Percentiles rank a stretch among this genome's conserved stretches.
Evolutionary conservation across 2,888 invertebrate genomes (phyloP).

Genomic region (Eledona agricola): DNA sequence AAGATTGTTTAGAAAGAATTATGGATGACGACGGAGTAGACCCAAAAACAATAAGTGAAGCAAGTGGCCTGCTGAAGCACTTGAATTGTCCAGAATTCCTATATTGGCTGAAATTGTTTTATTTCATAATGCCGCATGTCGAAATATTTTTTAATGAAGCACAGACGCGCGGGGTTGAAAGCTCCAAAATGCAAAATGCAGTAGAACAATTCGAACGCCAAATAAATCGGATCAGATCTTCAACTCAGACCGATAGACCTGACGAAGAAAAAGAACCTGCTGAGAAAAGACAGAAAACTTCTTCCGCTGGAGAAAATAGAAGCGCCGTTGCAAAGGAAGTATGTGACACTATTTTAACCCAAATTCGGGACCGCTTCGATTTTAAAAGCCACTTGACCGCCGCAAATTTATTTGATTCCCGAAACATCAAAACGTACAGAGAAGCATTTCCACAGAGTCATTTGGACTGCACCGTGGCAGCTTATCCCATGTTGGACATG

Average conservation of each 20-base stretch:
- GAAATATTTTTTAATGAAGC: slow-evolving; percentile 36
- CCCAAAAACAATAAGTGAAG: slow-evolving; percentile 24
- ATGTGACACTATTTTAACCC: slow-evolving; percentile 31
- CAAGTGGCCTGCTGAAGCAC: slow-evolving; percentile 23
- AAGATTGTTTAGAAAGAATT: slow-evolving; percentile 42
- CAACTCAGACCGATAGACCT: too few species aligned
- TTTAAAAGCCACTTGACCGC: slow-evolving; percentile 33
- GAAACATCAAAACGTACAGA: slow-evolving; percentile 22
- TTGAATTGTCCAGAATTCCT: slow-evolving; percentile 26
- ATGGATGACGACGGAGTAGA: slow-evolving; percentile 35
- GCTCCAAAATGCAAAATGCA: slow-evolving; percentile 12
- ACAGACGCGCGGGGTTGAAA: slow-evolving; percentile 22
- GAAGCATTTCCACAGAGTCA: slow-evolving; percentile 17
- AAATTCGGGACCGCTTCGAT: slow-evolving; percentile 27
- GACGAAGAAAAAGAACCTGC: slow-evolving; percentile 6
- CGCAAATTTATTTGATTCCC: slow-evolving; percentile 19
- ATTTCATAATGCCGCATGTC: slow-evolving; percentile 37
- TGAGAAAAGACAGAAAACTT: slow-evolving; percentile 16
- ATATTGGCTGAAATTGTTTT: slow-evolving; percentile 38
- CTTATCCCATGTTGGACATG: slow-evolving; percentile 21
- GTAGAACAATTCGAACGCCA: too few species aligned
- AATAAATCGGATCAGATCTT: too few species aligned
- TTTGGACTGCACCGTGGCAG: slow-evolving; percentile 5
- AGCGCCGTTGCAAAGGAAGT: slow-evolving; percentile 21
- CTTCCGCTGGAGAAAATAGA: too few species aligned